Percentiles rank a stretch among this genome's conserved stretches.
These are phyloP conservation scores for Hirtodrosophila duncani DNA, from an alignment of 2,888 invertebrate genomes.

Conservation along the genomic window DNA sequence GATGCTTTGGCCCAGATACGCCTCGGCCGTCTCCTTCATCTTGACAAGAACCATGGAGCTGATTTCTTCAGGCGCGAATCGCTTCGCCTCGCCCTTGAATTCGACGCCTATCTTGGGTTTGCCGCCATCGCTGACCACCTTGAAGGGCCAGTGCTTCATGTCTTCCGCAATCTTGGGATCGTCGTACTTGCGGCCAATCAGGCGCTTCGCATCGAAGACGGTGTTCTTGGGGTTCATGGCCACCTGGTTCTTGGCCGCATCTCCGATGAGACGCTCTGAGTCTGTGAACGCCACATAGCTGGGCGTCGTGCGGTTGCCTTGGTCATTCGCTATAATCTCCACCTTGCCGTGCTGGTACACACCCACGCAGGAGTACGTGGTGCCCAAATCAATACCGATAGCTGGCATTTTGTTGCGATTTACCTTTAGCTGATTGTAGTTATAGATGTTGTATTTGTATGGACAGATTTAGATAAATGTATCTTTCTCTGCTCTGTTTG, in stretches of 20 bases:
- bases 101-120: conserved; percentile 90
- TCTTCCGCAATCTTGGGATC: conserved; percentile 94
- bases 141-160: conserved; percentile 96
- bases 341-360: conserved; percentile 74
- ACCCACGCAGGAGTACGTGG: conserved; percentile 27
- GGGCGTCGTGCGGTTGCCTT: conserved; percentile 89
- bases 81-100: conserved; percentile 93
- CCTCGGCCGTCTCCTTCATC: conserved; percentile 95
- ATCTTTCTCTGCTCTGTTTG: too few relatives aligned
- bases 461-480: too few relatives aligned
- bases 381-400: conserved; percentile 83
- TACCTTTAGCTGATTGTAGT: too few relatives aligned
- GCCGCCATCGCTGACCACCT: conserved; percentile 87
- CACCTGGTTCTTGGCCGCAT: conserved; percentile 90
- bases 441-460: too few relatives aligned
- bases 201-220: conserved; percentile 94
- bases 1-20: conserved; percentile 89
- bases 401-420: conserved; percentile 82
- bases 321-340: conserved; percentile 89
- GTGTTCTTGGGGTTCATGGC: conserved; percentile 94
- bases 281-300: conserved; percentile 90
- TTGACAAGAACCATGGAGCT: conserved; percentile 95
- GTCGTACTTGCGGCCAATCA: conserved; percentile 94
- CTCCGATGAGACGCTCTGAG: conserved; percentile 89
- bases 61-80: conserved; percentile 94